A percentile compares a stretch with the other conserved stretches of the same genome.
Evolutionary conservation across 2,888 invertebrate species (phyloP).

Genomic region (Himalopsyche japonica): DNA sequence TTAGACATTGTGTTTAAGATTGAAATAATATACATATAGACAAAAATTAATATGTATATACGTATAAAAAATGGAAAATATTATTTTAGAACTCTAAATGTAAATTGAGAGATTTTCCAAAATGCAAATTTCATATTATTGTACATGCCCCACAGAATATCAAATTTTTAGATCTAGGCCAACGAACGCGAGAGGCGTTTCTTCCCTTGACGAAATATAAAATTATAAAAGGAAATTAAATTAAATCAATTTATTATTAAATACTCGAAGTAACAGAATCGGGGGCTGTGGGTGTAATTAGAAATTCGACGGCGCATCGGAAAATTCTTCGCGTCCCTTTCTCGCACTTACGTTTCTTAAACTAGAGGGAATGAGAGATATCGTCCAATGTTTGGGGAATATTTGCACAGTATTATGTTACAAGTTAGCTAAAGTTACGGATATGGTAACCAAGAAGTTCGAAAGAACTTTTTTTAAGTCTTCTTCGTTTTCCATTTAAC

Average conservation of each 20-base stretch:
- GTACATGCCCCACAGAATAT: too few relatives aligned
- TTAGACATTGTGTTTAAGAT: too few relatives aligned
- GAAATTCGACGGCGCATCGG: neutral
- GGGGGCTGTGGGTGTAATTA: neutral
- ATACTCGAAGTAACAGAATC: neutral
- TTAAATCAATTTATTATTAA: neutral
- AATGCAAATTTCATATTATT: too few relatives aligned
- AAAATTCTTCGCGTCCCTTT: neutral
- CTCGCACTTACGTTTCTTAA: neutral
- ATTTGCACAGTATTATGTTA: neutral
- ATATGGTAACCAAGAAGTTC: neutral
- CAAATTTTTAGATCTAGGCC: too few relatives aligned
- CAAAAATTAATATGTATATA: too few relatives aligned
- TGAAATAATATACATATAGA: too few relatives aligned
- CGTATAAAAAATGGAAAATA: too few relatives aligned
- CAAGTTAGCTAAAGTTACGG: neutral
- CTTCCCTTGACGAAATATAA: neutral
- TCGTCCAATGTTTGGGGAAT: neutral
- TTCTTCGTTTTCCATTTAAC: too few relatives aligned
- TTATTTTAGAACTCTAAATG: too few relatives aligned
- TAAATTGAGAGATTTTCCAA: too few relatives aligned
- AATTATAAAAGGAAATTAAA: neutral
- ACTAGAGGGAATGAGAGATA: neutral
- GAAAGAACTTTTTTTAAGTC: too few relatives aligned
- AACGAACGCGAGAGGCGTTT: neutral